A percentile compares a stretch with the other conserved stretches of the same genome.
These are phyloP conservation scores for Axinella damicornis DNA, from an alignment of 37 sponge, comb jelly and placozoan genomes.

Conservation along the genomic window DNA sequence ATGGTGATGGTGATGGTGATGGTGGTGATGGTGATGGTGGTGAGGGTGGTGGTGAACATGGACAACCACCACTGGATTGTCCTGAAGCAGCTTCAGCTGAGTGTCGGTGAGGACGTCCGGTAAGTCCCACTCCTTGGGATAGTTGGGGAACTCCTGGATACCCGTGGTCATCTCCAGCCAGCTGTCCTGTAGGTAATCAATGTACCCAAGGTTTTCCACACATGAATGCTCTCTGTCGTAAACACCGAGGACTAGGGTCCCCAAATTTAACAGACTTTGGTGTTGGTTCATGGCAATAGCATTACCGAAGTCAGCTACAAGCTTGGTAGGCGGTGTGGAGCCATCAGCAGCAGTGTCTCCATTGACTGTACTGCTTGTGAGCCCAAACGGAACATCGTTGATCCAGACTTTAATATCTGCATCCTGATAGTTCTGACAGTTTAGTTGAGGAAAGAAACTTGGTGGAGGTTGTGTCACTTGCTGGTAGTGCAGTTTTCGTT, in stretches of 20 bases:
- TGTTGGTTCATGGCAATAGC: constrained; percentile 3
- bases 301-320: constrained; percentile 39
- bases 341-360: too few species aligned
- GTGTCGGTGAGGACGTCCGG: not conserved
- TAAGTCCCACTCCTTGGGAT: not conserved
- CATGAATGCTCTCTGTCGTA: too few species aligned
- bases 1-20: not conserved
- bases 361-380: too few species aligned
- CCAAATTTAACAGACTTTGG: not conserved
- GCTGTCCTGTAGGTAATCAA: not conserved
- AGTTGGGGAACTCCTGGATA: not conserved
- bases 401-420: constrained; percentile 14
- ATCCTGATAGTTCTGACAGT: not conserved
- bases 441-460: not conserved
- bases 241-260: constrained; percentile 11
- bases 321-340: too few species aligned
- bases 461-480: not conserved
- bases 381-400: constrained; percentile 27
- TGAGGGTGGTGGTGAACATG: not conserved
- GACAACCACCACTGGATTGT: not conserved
- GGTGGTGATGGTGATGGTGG: not conserved
- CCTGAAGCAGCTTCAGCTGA: not conserved
- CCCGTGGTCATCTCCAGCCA: not conserved
- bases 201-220: not conserved
- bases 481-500: not conserved